These are phyloP conservation scores for Cromileptes altivelis DNA, from an alignment of 2,113 vertebrate species.

Conservation along the genomic window DNA sequence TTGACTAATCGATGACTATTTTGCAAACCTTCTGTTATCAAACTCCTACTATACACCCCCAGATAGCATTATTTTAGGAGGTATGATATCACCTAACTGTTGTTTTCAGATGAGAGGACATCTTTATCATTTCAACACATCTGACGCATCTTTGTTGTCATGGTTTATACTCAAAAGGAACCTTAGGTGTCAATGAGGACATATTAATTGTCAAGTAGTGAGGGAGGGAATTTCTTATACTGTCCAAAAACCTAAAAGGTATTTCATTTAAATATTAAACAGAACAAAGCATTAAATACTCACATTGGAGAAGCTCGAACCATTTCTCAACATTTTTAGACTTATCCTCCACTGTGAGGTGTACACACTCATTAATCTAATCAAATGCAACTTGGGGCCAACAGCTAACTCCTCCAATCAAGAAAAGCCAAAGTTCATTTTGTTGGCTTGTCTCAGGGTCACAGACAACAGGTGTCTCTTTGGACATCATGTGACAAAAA, in stretches of 20 bases:
- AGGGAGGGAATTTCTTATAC: not conserved
- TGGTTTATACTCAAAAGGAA: not conserved
- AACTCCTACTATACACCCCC: slow-evolving; percentile 1
- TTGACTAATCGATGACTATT: not conserved
- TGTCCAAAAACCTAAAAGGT: not conserved
- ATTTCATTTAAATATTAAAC: not conserved
- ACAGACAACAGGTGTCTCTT: not conserved
- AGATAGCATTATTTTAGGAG: not conserved
- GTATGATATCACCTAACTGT: not conserved
- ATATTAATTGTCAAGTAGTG: not conserved
- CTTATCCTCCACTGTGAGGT: not conserved
- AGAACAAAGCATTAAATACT: not conserved
- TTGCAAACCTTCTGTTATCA: not conserved
- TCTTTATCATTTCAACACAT: not conserved
- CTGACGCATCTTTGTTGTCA: not conserved
- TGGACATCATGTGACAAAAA: not conserved
- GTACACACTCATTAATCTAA: not conserved
- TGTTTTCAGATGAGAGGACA: not conserved
- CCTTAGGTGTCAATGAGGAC: not conserved
- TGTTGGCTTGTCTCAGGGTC: not conserved
- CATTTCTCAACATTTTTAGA: not conserved
- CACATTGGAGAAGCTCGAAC: too few species aligned
- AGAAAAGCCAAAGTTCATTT: not conserved
- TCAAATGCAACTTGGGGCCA: not conserved
- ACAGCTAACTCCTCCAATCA: not conserved